Percentiles rank a stretch among this genome's conserved stretches.
Evolutionary conservation across 2,113 vertebrate species (phyloP).

Genomic region (Megaleporinus macrocephalus): DNA sequence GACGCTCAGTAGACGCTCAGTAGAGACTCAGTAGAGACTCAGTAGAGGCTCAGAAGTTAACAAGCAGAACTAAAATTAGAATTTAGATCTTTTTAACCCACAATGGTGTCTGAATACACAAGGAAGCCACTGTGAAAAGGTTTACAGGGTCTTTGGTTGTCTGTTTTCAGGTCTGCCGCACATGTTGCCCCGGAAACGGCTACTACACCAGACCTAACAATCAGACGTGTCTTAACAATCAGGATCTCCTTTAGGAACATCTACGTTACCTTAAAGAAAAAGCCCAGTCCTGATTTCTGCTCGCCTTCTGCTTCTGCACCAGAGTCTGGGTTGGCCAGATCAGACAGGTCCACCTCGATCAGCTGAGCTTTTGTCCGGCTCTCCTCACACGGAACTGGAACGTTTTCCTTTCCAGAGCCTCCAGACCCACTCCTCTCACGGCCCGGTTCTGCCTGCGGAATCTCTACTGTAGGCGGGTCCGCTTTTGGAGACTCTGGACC

Average conservation of each 20-base stretch:
- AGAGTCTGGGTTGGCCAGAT: constrained; percentile 78
- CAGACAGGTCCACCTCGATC: constrained; percentile 91
- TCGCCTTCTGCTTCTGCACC: constrained; percentile 76
- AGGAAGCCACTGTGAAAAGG: no score
- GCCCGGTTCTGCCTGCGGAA: constrained; percentile 71
- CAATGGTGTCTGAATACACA: no score
- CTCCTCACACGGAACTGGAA: constrained; percentile 72
- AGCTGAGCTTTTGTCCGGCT: constrained; percentile 82
- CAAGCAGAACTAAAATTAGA: no score
- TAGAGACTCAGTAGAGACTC: no score
- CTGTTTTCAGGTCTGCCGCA: no score
- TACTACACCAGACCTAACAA: no score
- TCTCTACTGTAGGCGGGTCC: constrained; percentile 63
- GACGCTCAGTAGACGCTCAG: no score
- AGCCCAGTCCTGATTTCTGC: constrained; percentile 88
- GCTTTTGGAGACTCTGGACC: constrained; percentile 48
- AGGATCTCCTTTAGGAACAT: neutral
- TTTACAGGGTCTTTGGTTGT: no score
- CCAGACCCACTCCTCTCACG: constrained; percentile 64
- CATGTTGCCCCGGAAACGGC: no score
- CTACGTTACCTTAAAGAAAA: constrained; percentile 93
- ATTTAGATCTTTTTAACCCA: no score
- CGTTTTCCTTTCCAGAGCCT: constrained; percentile 70
- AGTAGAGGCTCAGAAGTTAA: no score
- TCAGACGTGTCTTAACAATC: no score